Base-by-base conservation (phyloP, 2,797 vertebrate species). In the Tadarida brasiliensis region DNA sequence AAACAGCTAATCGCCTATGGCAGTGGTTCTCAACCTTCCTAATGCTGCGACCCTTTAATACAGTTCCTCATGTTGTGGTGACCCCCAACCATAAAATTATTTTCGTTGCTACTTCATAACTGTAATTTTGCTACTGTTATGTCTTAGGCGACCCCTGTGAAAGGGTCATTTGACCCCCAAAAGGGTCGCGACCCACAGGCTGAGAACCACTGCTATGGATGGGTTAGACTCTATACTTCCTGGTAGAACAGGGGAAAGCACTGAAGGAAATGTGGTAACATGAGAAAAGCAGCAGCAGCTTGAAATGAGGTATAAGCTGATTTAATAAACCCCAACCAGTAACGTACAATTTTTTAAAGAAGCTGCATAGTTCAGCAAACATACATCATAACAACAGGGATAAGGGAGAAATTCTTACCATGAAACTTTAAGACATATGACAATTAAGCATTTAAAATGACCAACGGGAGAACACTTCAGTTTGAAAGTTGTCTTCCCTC, bases 311-410 rank as follows among this genome's bases (percentile, higher is more conserved):
- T 82, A 92, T 54, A 68, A 9, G 19, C 85, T 26, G 56, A 92
- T 67, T 90, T 94, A 82, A 87, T 70, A 83, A 91, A 87, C 71
- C 54, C 56, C 73, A 90, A 88, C 74, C 47, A 17, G 63, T 47
- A 67, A 92, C 44, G 87, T 63, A 94, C 63, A 92, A 85, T 90
- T 71, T 92, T 91, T 74, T 93, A 78, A 92, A 95, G 86, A 94
- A 91, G 85, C 77, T 96, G 93, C 93, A 96, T 67, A 94, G 94
- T 94, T 96, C 44, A 94, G 73, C 81, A 95, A 89, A 90, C 77
- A 88, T 44, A 85, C 24, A 17, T 39, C 24, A 74, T 30, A 59
- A 77, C 26, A 74, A 83, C 15, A 87, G 14, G 24, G 15, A 17
- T 10, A 54, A 91, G 68, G 57, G 57, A 90, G 89, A 92, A 67